Conservation (phyloP, 2,888 invertebrate genomes). For the Aproaerema taeniolella region DNA sequence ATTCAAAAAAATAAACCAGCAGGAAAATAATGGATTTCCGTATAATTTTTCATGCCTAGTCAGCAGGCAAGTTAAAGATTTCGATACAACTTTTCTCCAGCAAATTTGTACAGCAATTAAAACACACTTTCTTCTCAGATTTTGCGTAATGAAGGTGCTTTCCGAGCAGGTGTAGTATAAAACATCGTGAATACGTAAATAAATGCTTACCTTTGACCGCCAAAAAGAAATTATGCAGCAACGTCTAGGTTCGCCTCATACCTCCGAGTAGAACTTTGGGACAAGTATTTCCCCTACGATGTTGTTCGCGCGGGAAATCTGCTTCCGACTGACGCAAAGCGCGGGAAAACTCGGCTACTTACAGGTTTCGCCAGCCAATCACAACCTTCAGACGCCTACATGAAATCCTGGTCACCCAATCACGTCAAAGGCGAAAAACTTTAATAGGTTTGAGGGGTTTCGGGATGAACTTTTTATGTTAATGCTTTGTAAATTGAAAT, state of each 20-base stretch:
- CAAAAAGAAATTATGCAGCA: neutral
- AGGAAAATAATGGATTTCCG: too few species aligned
- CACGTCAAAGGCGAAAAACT: constrained; percentile 51
- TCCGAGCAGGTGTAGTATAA: too few species aligned
- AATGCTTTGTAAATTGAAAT: too few species aligned
- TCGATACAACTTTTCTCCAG: neutral
- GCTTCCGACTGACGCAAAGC: constrained; percentile 58
- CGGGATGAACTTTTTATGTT: constrained; percentile 50
- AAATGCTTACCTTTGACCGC: too few species aligned
- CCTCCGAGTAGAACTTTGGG: constrained; percentile 40
- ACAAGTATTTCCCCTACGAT: constrained; percentile 19
- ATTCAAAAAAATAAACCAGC: too few species aligned
- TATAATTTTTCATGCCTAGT: neutral
- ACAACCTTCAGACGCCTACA: constrained; percentile 50
- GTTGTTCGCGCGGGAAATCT: constrained; percentile 51
- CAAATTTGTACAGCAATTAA: neutral
- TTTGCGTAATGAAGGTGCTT: too few species aligned
- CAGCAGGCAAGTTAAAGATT: neutral
- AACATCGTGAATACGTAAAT: neutral
- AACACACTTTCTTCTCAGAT: too few species aligned
- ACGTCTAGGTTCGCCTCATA: constrained; percentile 42
- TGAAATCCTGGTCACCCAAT: constrained; percentile 43
- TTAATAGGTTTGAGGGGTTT: constrained; percentile 71
- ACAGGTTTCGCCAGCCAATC: constrained; percentile 52
- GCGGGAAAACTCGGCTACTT: constrained; percentile 67